Base-by-base conservation (phyloP, 2,797 vertebrate species). In the Gouania willdenowi region DNA sequence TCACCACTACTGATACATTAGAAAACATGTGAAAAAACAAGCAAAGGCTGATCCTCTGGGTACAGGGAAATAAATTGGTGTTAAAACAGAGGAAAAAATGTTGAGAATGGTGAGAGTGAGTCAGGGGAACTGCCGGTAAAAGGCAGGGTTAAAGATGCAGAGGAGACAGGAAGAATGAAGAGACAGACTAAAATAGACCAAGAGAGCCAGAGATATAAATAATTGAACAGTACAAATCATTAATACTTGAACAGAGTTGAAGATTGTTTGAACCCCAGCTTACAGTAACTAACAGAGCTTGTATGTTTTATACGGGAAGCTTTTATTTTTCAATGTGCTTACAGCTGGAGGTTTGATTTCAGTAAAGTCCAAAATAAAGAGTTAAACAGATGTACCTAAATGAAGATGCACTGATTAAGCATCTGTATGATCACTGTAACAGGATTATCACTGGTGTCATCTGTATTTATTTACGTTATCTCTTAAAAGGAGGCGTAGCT, bases 231-330 rank as follows among this genome's bases (percentile, higher is more conserved):
- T 12, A 53, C 70, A 66, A 65, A 64, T 70, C 81, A 88, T 90
- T 68, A 87, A 86, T 89, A 85, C 77, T 87, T 87, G 60, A 88
- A 85, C 72, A 72, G 58, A 69, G 68, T 63, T 49, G 37, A 54
- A 64, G 63, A 63, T 52, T 46, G 61, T 62, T 62, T 47, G 40
- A 71, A 33, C 16, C 28, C 27, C 31, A 61, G 38, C 61, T 75
- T 54, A 51, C 53, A 56, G 61, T 65, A 52, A 66, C 57, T 66
- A 49, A 64, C 38, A 39, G 43, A 38, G 9, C 6, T 9, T 32
- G n/a, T 31, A 15, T 29, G 52, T 39, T 65, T 68, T 26, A 59
- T 50, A 14, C 39, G 33, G 28, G 14, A 13, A 4, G 12, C 32
- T 56, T 31, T 38, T 61, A 31, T 44, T 58, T 51, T 20, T 18